Evolutionary conservation across 2,113 vertebrate genomes (phyloP).

Genomic region (Bombycilla garrulus): DNA sequence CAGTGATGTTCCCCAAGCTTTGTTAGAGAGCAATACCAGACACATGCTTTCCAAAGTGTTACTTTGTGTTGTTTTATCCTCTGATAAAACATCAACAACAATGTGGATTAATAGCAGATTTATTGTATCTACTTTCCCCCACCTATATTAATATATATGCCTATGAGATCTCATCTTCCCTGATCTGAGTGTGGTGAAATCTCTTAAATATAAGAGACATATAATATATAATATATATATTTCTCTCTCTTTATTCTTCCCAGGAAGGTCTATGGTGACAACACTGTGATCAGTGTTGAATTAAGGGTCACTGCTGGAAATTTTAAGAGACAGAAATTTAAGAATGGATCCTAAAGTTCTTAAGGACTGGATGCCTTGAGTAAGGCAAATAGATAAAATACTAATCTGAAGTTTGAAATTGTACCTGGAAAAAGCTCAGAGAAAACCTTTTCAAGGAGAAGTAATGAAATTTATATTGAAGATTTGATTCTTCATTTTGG

Average conservation of each 20-base stretch:
- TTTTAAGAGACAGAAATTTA: not conserved
- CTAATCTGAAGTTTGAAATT: not conserved
- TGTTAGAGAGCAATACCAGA: not conserved
- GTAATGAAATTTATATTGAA: not conserved
- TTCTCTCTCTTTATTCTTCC: not conserved
- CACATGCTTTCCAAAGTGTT: not conserved
- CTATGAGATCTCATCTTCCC: not conserved
- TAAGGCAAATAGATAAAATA: not conserved
- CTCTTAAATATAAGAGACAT: not conserved
- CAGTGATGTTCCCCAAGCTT: fast-evolving
- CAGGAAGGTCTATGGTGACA: not conserved
- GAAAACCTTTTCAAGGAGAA: not conserved
- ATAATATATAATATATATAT: no score
- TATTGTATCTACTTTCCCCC: not conserved
- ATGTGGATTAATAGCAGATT: not conserved
- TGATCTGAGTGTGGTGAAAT: not conserved
- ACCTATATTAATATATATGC: not conserved
- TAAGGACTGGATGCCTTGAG: not conserved
- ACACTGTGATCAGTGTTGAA: not conserved
- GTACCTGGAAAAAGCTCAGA: not conserved
- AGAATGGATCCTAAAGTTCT: not conserved
- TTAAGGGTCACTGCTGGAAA: not conserved
- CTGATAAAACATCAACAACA: not conserved
- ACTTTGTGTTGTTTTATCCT: not conserved
- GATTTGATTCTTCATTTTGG: not conserved